Evolutionary conservation across 2,797 vertebrate genomes (phyloP), one percentile per base, ranked within the genome.

Genomic region (Euphonia xanthogaster): DNA sequence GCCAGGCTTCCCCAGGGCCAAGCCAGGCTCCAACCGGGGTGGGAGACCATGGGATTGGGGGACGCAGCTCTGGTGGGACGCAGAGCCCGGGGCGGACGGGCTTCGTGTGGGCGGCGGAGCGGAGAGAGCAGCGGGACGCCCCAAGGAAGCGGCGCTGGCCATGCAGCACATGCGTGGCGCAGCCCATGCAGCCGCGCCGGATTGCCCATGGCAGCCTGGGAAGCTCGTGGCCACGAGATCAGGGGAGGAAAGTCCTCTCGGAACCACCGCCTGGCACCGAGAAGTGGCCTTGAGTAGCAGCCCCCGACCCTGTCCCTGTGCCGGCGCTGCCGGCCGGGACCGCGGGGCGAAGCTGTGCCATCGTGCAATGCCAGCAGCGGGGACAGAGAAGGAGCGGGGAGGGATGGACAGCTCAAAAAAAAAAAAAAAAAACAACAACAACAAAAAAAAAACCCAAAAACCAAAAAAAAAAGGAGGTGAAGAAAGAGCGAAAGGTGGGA

Each of bases 281-380:
- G 92, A 81, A 57, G 57, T 40, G 8, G 3, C 94, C 31, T 86
- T 37, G 90, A 92, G 89, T 68, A 75, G 40, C 82, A 66, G 92
- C 87, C 68, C 7, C 73, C 3, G 22, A 15, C 30, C 79, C 58
- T 67, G 25, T 15, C 30, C 55, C 12, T 0, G 25, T 79, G 35
- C 76, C 53, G 23, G 71, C 25, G 67, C 58, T 44, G 60, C 31
- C 37, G n/a, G 94, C 86, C 74, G 87, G 89, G 94, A 88, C n/a
- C 12, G 40, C 48, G 88, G 63, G 94, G 90, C 60, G 90, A 98
- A 97, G 94, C 93, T 81, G 91, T n/a, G 91, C 95, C 51, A 23
- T 89, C 77, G 95, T 85, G 94, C 90, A 81, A 23, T n/a, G 70
- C 91, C 60, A 82, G 92, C 88, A 80, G 85, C 25, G 4, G 44